Evolutionary conservation across 2,888 invertebrate genomes (phyloP).

Genomic region (Xylocampa areola): DNA sequence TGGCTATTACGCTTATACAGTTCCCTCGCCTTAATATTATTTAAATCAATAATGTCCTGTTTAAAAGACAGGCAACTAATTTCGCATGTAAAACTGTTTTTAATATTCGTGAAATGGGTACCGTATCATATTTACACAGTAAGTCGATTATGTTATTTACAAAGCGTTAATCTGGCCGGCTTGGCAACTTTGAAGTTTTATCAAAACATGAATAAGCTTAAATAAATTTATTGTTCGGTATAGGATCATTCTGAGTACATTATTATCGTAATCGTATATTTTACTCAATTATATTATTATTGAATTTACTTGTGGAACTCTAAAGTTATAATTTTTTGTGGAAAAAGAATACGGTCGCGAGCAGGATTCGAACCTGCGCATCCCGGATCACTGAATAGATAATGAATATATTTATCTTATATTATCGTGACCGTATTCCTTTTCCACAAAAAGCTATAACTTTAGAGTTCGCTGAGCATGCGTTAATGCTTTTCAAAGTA

Average conservation of each 20-base stretch:
- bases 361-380: too few relatives aligned
- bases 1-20: too few relatives aligned
- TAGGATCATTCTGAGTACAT: background rate
- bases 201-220: conserved; percentile 24
- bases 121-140: conserved; percentile 23
- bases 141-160: conserved; percentile 32
- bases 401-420: too few relatives aligned
- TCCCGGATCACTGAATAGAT: too few relatives aligned
- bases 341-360: too few relatives aligned
- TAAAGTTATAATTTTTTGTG: too few relatives aligned
- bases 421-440: too few relatives aligned
- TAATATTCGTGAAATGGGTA: background rate
- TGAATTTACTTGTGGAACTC: too few relatives aligned
- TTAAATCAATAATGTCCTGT: background rate
- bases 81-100: conserved; percentile 9
- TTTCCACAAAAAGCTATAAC: too few relatives aligned
- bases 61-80: background rate
- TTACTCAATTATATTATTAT: too few relatives aligned
- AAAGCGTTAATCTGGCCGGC: conserved; percentile 13
- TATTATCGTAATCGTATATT: background rate
- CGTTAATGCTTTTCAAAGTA: too few relatives aligned
- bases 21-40: background rate
- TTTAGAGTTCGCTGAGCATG: too few relatives aligned
- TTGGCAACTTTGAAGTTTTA: conserved; percentile 15
- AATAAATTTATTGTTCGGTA: conserved; percentile 14